phyloP scores from a whole-genome alignment of 2,888 invertebrate species.

The Idaea dimidiata region DNA sequence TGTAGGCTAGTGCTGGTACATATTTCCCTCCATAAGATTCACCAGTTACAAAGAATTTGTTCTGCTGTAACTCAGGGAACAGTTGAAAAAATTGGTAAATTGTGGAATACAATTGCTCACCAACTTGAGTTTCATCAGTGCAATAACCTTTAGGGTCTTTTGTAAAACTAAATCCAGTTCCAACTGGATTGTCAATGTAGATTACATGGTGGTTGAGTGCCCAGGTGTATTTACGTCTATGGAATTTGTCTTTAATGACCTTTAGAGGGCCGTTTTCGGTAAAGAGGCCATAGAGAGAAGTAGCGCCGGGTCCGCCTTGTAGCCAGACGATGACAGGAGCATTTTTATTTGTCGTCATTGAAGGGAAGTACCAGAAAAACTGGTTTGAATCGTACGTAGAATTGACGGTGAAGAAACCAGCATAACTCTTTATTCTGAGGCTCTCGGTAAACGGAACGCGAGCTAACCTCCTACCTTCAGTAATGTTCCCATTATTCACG shows the following conservation, averaged over 20 bases:
- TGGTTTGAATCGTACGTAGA: constrained; percentile 88
- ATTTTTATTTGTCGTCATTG: constrained; percentile 75
- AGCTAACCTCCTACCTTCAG: constrained; percentile 81
- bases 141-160: constrained; percentile 88
- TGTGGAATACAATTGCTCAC: constrained; percentile 87
- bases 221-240: constrained; percentile 89
- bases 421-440: constrained; percentile 83
- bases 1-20: constrained; percentile 88
- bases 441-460: constrained; percentile 81
- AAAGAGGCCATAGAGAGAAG: constrained; percentile 90
- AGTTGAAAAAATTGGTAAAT: constrained; percentile 91
- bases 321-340: constrained; percentile 91
- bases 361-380: constrained; percentile 96
- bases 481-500: constrained; percentile 85
- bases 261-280: constrained; percentile 89
- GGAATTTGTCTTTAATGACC: constrained; percentile 60
- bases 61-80: constrained; percentile 87
- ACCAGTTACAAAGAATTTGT: constrained; percentile 92
- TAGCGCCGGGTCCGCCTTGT: constrained; percentile 92
- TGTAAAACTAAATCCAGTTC: constrained; percentile 95
- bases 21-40: constrained; percentile 93
- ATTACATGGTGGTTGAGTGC: constrained; percentile 88
- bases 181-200: constrained; percentile 96
- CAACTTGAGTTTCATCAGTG: constrained; percentile 89
- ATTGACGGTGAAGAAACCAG: constrained; percentile 93